Percentiles rank a stretch among this genome's conserved stretches.
phyloP scores from a whole-genome alignment of 2,113 vertebrate species.

The Caranx melampygus region DNA sequence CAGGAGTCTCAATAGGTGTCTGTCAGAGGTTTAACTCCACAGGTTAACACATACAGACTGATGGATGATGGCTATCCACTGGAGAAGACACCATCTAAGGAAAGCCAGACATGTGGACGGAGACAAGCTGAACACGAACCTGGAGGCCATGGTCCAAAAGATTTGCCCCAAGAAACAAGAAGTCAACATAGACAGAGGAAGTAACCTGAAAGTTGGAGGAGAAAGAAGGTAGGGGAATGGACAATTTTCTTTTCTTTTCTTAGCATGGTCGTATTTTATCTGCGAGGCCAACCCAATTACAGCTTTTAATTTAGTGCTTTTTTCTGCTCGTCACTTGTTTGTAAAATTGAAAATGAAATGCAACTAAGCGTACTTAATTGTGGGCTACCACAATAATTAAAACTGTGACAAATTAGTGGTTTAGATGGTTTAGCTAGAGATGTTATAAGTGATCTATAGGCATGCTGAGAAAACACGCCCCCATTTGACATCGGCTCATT shows the following conservation, averaged over 20 bases:
- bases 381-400: not conserved
- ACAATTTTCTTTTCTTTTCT: not conserved
- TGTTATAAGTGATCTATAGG: not conserved
- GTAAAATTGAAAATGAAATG: not conserved
- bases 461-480: conserved; percentile 13
- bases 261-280: not conserved
- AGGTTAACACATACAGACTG: conserved; percentile 53
- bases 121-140: conserved; percentile 57
- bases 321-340: not conserved
- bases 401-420: not conserved
- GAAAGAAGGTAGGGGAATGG: conserved; percentile 1
- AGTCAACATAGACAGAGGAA: conserved; percentile 15
- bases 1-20: conserved; percentile 50
- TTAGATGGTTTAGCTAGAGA: not conserved
- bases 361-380: not conserved
- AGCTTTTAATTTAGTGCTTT: not conserved
- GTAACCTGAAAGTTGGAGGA: conserved; percentile 11
- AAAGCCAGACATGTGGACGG: conserved; percentile 45
- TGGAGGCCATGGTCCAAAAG: conserved; percentile 45
- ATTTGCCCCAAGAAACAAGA: conserved; percentile 48
- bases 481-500: not conserved
- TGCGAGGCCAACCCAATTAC: not conserved
- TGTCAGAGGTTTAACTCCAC: conserved; percentile 59
- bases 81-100: conserved; percentile 57
- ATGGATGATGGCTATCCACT: conserved; percentile 66